Base-by-base conservation (phyloP, 2,797 vertebrate species). In the Coregonus sp. region DNA sequence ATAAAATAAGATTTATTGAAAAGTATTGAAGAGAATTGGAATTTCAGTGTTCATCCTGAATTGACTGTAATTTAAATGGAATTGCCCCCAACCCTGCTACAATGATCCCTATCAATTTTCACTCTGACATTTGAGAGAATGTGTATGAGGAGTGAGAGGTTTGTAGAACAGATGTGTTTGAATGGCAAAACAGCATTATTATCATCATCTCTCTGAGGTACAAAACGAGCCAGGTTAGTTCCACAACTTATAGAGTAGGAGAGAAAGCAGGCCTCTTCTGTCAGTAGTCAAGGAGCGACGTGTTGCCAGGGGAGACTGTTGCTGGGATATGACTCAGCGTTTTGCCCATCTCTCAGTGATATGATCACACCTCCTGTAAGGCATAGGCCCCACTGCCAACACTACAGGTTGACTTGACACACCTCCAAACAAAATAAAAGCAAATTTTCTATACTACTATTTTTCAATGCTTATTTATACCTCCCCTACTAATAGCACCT, bases 251-350 rank as follows among this genome's bases (percentile, higher is more conserved):
- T 7, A 63, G n/a, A 63, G 59, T 29, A 35, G 71, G 76, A 80
- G 69, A 78, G 56, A 16, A 0, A 76, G 33, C 4, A 18, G 33
- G 76, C 68, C 75, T 86, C 82, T 72, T 65, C 73, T 84, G 74
- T 56, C 50, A 71, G 75, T 74, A 82, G 83, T 91, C 87, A 82
- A 79, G 66, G 63, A 81, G 70, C 86, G 80, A 92, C 83, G 83
- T 75, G 89, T 88, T 86, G 85, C 86, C 88, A 63, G 66, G 14
- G 88, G 86, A 84, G 79, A 90, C 84, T 7, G 90, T 89, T 91
- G 87, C 86, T 50, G 80, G 70, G 86, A 84, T 70, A 87, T 93
- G 91, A 94, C 84, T 94, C 91, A 90, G 92, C 91, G 4, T 80
- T 90, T 89, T 67, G 18, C 65, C 76, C 79, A 14, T 29, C 61